phyloP scores from a whole-genome alignment of 2,888 invertebrate genomes.

The Cremastinae sp. region DNA sequence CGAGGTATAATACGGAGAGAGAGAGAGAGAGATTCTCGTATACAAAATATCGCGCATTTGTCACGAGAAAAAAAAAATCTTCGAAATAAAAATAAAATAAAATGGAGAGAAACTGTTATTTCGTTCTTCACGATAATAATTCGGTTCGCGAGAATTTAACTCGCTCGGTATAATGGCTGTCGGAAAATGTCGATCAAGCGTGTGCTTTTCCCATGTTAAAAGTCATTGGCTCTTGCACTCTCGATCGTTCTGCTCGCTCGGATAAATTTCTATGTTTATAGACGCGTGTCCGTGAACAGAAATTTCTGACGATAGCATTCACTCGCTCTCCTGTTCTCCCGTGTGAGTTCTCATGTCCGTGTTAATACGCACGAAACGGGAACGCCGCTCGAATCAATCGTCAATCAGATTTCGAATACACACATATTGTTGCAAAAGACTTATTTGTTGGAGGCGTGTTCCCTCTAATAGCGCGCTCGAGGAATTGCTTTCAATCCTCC shows the following conservation, averaged over 20 bases:
- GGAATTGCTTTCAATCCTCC: too few species aligned
- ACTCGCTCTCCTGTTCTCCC: background rate
- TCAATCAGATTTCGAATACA: too few species aligned
- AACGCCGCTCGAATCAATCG: too few species aligned
- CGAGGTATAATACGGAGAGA: slow-evolving; percentile 13
- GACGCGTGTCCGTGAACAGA: slow-evolving; percentile 8
- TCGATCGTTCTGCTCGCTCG: slow-evolving; percentile 10
- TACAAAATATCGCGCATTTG: slow-evolving; percentile 57
- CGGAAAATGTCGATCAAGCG: slow-evolving; percentile 60
- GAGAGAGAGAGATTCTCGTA: slow-evolving; percentile 24
- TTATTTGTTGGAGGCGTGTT: too few species aligned
- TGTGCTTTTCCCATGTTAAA: slow-evolving; percentile 57
- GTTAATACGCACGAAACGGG: background rate
- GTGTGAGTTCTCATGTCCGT: background rate
- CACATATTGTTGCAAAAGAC: background rate
- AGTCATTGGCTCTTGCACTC: slow-evolving; percentile 43
- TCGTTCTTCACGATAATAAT: background rate
- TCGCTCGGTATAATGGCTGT: slow-evolving; percentile 50
- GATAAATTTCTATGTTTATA: background rate
- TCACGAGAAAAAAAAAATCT: slow-evolving; percentile 31
- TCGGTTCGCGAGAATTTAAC: background rate
- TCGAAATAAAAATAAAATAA: slow-evolving; percentile 2
- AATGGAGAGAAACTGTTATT: background rate
- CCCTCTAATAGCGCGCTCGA: too few species aligned
- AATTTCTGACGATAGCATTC: background rate